Evolutionary conservation across 2,888 invertebrate genomes (phyloP).

Genomic region (Andrena minutula): DNA sequence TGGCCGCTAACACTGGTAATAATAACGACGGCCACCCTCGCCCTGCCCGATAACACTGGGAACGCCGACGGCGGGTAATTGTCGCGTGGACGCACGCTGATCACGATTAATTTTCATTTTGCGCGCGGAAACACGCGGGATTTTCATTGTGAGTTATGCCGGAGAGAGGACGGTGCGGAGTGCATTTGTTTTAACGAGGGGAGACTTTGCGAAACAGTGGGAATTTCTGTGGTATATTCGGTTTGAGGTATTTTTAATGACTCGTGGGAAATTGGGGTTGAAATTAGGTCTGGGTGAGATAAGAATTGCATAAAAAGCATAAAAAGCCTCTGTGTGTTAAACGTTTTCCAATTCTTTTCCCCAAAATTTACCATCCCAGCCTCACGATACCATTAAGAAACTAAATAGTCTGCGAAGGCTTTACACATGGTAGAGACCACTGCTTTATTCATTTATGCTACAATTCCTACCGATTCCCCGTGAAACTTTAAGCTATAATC

Average conservation of each 20-base stretch:
- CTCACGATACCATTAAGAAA: neutral
- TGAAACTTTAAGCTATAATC: neutral
- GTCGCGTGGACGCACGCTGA: constrained; percentile 17
- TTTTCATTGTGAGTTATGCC: neutral
- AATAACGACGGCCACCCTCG: constrained; percentile 45
- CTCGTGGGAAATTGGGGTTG: too few relatives aligned
- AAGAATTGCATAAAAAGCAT: too few relatives aligned
- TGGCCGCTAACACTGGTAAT: constrained; percentile 24
- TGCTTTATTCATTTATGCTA: neutral
- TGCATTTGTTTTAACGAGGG: too few relatives aligned
- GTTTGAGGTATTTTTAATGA: too few relatives aligned
- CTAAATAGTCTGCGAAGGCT: neutral
- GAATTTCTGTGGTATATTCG: too few relatives aligned
- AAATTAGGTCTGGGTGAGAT: too few relatives aligned
- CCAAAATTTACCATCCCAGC: too few relatives aligned
- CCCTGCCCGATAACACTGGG: constrained; percentile 2
- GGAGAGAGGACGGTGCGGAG: neutral
- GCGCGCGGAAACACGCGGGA: neutral
- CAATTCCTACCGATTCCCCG: neutral
- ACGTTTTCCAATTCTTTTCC: too few relatives aligned
- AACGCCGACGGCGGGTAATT: constrained; percentile 14
- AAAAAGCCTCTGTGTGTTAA: too few relatives aligned
- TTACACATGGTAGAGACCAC: too few relatives aligned
- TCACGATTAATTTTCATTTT: constrained; percentile 29
- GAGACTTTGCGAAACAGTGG: too few relatives aligned